Evolutionary conservation across 2,797 vertebrate species (phyloP).

Genomic region (Acropternis orthonyx): DNA sequence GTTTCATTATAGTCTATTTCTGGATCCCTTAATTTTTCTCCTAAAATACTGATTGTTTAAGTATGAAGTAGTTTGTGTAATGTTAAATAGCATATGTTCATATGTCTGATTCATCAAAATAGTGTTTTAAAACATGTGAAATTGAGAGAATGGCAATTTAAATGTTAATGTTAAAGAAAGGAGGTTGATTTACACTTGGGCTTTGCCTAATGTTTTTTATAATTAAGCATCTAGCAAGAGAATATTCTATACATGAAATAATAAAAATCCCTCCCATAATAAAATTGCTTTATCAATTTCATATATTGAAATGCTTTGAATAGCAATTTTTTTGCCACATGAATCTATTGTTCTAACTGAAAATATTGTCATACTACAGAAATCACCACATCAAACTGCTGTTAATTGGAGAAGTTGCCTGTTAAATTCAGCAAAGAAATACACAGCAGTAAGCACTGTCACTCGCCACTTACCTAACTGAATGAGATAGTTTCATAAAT

Average conservation of each 20-base stretch:
- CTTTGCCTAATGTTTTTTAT: background rate
- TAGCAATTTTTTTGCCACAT: background rate
- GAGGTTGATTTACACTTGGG: background rate
- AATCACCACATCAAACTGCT: background rate
- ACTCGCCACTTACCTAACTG: background rate
- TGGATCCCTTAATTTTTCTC: constrained; percentile 11
- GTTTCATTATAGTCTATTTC: constrained; percentile 30
- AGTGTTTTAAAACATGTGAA: background rate
- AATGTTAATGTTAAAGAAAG: background rate
- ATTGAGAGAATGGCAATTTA: background rate
- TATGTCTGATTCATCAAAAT: background rate
- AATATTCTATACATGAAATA: background rate
- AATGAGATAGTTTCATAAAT: background rate
- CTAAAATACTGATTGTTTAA: constrained; percentile 13
- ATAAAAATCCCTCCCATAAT: background rate
- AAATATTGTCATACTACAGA: background rate
- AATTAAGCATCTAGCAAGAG: background rate
- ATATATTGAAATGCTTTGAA: background rate
- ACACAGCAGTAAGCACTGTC: background rate
- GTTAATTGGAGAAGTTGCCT: background rate
- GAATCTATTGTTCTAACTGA: background rate
- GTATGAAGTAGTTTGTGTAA: background rate
- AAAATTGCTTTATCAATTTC: background rate
- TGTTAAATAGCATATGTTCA: background rate
- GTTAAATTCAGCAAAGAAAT: background rate